Evolutionary conservation across 1,140 invertebrate genomes (phyloP).

Genomic region (Danaus melanippus): DNA sequence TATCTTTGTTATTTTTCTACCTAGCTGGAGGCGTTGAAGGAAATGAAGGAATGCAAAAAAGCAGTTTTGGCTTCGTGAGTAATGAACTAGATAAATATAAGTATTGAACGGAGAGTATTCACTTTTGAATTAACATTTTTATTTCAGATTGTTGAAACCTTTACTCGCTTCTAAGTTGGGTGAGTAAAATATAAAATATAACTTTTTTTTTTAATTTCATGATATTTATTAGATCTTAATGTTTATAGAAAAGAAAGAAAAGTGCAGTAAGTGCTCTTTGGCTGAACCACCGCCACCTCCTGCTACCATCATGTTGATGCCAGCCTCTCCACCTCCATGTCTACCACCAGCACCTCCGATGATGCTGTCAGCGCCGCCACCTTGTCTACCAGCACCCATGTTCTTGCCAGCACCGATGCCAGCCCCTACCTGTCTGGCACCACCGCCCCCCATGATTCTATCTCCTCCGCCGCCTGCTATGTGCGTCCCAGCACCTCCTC

Average conservation of each 20-base stretch:
- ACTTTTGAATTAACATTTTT: conserved; percentile 11
- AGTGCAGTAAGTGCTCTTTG: conserved; percentile 20
- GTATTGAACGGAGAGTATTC: not conserved
- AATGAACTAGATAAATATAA: conserved; percentile 1
- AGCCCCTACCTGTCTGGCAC: conserved; percentile 8
- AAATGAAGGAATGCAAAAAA: conserved; percentile 59
- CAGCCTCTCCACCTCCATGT: conserved; percentile 23
- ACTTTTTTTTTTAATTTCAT: not conserved
- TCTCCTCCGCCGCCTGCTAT: conserved; percentile 21
- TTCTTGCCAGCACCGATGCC: conserved; percentile 24
- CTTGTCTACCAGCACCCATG: conserved; percentile 21
- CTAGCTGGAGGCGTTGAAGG: conserved; percentile 55
- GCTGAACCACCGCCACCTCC: conserved; percentile 33
- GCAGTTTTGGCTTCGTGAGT: conserved; percentile 50
- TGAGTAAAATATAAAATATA: conserved; percentile 20
- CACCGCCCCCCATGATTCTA: conserved; percentile 20
- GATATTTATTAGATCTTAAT: conserved; percentile 1
- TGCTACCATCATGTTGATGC: conserved; percentile 43
- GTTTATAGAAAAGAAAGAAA: conserved; percentile 45
- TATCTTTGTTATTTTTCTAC: conserved; percentile 16
- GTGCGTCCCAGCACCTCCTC: conserved; percentile 17
- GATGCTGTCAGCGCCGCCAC: conserved; percentile 6
- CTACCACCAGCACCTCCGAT: too few relatives aligned
- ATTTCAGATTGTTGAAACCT: conserved; percentile 54
- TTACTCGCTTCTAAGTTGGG: conserved; percentile 39